Conservation (phyloP, 2,113 vertebrate species). For the Uria lomvia region DNA sequence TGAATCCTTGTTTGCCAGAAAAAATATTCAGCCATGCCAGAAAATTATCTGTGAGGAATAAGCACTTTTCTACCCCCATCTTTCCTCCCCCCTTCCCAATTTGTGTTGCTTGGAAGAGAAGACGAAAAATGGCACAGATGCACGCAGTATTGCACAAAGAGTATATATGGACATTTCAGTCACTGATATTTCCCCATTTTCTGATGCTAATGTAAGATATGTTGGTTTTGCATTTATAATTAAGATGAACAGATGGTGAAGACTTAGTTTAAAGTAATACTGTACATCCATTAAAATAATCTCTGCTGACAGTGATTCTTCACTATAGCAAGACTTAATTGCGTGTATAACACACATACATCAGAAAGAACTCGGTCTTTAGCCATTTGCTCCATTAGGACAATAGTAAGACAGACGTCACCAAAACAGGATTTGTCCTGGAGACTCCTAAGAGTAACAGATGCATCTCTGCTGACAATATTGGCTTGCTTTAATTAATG, state of each 20-base stretch:
- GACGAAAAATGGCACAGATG: slow-evolving; percentile 74
- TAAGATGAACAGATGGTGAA: slow-evolving; percentile 79
- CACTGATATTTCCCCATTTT: slow-evolving; percentile 76
- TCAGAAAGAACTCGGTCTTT: slow-evolving; percentile 69
- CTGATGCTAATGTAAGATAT: slow-evolving; percentile 82
- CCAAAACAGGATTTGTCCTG: slow-evolving; percentile 55
- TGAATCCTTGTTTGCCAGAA: slow-evolving; percentile 65
- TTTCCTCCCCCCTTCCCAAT: slow-evolving; percentile 55
- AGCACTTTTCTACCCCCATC: slow-evolving; percentile 41
- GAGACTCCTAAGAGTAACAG: slow-evolving; percentile 61
- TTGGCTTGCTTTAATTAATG: slow-evolving; percentile 62
- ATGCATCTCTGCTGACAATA: slow-evolving; percentile 52
- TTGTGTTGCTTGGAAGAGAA: slow-evolving; percentile 47
- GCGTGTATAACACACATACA: slow-evolving; percentile 72
- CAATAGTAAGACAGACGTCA: slow-evolving; percentile 69
- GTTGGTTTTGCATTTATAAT: slow-evolving; percentile 80
- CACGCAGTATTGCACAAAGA: slow-evolving; percentile 72
- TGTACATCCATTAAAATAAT: slow-evolving; percentile 82
- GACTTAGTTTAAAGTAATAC: slow-evolving; percentile 77
- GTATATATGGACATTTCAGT: slow-evolving; percentile 72
- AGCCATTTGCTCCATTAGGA: slow-evolving; percentile 66
- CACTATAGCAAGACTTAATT: slow-evolving; percentile 75
- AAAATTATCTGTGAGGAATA: slow-evolving; percentile 61
- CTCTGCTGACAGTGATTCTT: slow-evolving; percentile 74
- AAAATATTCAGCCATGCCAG: slow-evolving; percentile 63